A percentile compares a stretch with the other conserved stretches of the same genome.
Conservation (phyloP, 2,797 vertebrate genomes). For the Remorina albescens region DNA sequence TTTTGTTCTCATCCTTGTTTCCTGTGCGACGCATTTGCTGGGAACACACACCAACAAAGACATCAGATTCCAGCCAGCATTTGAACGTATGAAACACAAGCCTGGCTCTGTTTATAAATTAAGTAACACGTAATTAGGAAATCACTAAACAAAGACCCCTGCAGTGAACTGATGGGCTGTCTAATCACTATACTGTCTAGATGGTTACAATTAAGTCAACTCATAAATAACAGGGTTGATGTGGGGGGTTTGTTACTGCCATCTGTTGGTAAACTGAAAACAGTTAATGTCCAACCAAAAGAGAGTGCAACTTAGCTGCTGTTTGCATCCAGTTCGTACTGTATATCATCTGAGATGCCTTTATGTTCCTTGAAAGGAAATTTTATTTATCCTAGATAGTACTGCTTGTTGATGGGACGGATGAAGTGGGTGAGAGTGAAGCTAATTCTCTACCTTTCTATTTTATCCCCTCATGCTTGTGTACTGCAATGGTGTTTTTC, state of each 20-base stretch:
- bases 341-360: not conserved
- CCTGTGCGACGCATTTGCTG: constrained; percentile 97
- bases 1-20: constrained; percentile 96
- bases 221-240: constrained; percentile 43
- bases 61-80: not conserved
- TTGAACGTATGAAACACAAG: constrained; percentile 7
- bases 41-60: constrained; percentile 48
- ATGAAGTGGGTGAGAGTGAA: too few relatives aligned
- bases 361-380: not conserved
- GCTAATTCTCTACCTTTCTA: too few relatives aligned
- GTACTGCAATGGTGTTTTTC: too few relatives aligned
- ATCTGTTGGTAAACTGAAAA: constrained; percentile 50
- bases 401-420: too few relatives aligned
- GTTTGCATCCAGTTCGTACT: not conserved
- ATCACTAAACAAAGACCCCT: constrained; percentile 30
- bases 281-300: constrained; percentile 40
- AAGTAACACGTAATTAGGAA: constrained; percentile 30
- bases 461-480: too few relatives aligned
- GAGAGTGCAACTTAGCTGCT: not conserved
- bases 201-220: constrained; percentile 62
- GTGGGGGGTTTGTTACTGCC: constrained; percentile 43
- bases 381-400: too few relatives aligned
- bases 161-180: constrained; percentile 30
- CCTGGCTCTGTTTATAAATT: not conserved
- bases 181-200: constrained; percentile 49